These are phyloP conservation scores for Acrocephalus arundinaceus DNA, from an alignment of 2,113 vertebrate species.

Conservation along the genomic window DNA sequence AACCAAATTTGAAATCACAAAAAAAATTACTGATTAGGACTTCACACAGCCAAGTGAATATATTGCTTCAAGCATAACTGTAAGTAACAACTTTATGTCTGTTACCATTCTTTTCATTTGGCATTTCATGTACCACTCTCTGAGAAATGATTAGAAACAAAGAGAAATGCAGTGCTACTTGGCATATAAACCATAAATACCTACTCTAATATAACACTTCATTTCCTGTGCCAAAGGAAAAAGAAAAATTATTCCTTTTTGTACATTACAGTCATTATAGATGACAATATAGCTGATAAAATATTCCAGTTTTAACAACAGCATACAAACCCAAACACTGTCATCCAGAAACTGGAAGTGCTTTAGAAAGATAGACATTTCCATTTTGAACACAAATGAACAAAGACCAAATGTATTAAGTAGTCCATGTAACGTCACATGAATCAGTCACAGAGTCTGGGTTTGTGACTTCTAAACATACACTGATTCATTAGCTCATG, in stretches of 20 bases:
- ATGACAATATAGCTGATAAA: neutral
- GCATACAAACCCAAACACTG: neutral
- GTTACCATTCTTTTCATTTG: neutral
- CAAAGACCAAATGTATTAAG: neutral
- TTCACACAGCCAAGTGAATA: neutral
- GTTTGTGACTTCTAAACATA: neutral
- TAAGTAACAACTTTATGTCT: neutral
- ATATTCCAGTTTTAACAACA: neutral
- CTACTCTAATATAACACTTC: neutral
- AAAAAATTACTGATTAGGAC: neutral
- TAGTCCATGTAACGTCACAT: neutral
- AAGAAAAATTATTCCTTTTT: neutral
- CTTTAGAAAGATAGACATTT: neutral
- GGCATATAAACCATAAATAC: neutral
- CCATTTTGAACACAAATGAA: neutral
- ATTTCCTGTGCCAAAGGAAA: neutral
- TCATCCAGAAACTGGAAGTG: neutral
- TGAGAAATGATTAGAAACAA: neutral
- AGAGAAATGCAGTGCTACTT: neutral
- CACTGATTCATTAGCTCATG: slow-evolving; percentile 26
- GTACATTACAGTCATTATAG: neutral
- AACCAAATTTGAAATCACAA: neutral
- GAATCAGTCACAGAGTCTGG: neutral
- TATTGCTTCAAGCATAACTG: neutral
- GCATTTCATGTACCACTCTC: neutral